Conservation (phyloP, 2,113 vertebrate genomes). For the Stigmatopora nigra region DNA sequence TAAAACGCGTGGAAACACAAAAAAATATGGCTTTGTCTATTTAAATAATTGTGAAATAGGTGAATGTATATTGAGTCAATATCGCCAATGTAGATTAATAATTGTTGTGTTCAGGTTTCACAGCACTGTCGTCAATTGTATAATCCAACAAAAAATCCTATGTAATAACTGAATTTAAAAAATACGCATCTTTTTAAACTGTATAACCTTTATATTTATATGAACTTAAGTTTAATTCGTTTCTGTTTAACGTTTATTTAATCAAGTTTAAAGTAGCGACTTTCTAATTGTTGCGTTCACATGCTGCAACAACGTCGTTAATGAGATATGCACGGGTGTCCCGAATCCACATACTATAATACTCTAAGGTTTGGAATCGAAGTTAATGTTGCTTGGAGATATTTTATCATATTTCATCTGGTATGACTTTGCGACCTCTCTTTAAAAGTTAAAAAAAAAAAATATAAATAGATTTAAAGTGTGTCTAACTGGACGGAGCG, state of each 20-base stretch:
- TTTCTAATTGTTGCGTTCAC: background rate
- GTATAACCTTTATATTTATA: no score
- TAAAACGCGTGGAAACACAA: background rate
- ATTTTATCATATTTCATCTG: no score
- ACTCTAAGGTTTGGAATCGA: no score
- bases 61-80: no score
- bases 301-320: background rate
- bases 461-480: background rate
- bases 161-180: no score
- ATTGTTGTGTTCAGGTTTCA: background rate
- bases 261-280: no score
- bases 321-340: background rate
- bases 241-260: no score
- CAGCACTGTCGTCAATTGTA: background rate
- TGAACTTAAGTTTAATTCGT: background rate
- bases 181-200: no score
- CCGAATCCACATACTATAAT: no score
- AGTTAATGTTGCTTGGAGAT: no score
- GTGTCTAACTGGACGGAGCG: background rate
- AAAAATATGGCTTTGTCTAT: background rate
- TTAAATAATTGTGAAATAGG: background rate
- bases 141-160: background rate
- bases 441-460: background rate
- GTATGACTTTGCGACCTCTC: background rate
- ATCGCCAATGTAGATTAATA: background rate